phyloP scores from a whole-genome alignment of 2,113 vertebrate genomes.

The Pachypanchax playfairii region DNA sequence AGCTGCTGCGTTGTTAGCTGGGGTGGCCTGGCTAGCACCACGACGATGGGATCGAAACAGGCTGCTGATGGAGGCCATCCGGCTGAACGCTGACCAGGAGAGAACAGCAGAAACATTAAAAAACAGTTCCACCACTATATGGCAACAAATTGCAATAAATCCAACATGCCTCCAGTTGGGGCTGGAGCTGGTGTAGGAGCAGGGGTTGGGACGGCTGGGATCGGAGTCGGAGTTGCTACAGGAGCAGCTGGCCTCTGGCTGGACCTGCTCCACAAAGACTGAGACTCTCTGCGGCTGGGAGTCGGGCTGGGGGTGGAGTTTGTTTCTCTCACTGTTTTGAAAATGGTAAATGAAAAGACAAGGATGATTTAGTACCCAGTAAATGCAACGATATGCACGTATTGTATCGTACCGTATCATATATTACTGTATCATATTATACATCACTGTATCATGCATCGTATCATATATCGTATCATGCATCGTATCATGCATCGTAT shows the following conservation, averaged over 20 bases:
- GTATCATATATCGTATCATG: too few species aligned
- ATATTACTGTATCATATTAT: too few species aligned
- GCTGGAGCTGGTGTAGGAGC: constrained; percentile 26
- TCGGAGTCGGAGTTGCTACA: background rate
- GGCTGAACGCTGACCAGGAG: constrained; percentile 64
- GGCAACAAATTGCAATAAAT: background rate
- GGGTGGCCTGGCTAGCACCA: constrained; percentile 38
- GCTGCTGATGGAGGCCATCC: constrained; percentile 72
- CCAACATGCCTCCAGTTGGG: constrained; percentile 43
- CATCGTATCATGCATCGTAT: too few species aligned
- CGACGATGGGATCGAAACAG: constrained; percentile 73
- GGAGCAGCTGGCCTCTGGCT: constrained; percentile 44
- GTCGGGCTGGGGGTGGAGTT: constrained; percentile 47
- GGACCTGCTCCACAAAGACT: constrained; percentile 62
- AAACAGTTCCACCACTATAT: too few species aligned
- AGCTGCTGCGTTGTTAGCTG: background rate
- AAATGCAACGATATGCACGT: too few species aligned
- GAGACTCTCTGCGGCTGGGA: constrained; percentile 53
- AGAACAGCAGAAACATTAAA: background rate
- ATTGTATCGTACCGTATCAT: too few species aligned
- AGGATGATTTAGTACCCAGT: too few species aligned
- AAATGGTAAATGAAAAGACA: background rate
- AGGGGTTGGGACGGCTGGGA: background rate
- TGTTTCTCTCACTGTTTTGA: constrained; percentile 44
- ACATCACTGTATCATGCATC: too few species aligned